Percentiles rank a stretch among this genome's conserved stretches.
Conservation (phyloP, 92 coral and sea anemone species). For the Parazoanthus darwini region DNA sequence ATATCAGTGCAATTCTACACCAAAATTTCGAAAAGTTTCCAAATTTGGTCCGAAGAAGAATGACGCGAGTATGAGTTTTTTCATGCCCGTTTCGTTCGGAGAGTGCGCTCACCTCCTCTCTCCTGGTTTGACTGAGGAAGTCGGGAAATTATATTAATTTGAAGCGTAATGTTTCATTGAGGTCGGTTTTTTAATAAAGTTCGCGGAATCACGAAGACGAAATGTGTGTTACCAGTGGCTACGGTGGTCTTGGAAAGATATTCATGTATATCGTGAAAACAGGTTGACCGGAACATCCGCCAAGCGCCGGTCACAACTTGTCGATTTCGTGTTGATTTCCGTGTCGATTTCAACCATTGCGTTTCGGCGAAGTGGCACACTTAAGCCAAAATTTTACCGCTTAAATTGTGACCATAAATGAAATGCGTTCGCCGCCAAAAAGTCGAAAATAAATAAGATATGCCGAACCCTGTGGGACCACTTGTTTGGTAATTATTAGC, state of each 20-base stretch:
- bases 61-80: slow-evolving; percentile 21
- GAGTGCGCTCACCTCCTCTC: background rate
- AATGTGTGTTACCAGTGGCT: background rate
- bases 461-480: slow-evolving; percentile 20
- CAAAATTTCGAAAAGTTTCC: slow-evolving; percentile 12
- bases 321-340: slow-evolving; percentile 8
- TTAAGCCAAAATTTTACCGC: background rate
- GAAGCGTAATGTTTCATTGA: background rate
- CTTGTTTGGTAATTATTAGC: background rate
- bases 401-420: background rate
- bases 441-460: background rate
- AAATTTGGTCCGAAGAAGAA: slow-evolving; percentile 17
- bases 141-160: background rate
- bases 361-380: background rate
- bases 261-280: background rate
- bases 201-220: background rate
- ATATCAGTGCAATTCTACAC: background rate
- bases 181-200: background rate
- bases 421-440: background rate
- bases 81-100: background rate
- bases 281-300: background rate
- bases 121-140: background rate
- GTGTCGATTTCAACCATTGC: slow-evolving; percentile 11
- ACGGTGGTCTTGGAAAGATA: background rate
- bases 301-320: background rate